Base-by-base conservation (phyloP, 2,113 vertebrate genomes). In the Hemiscyllium ocellatum region DNA sequence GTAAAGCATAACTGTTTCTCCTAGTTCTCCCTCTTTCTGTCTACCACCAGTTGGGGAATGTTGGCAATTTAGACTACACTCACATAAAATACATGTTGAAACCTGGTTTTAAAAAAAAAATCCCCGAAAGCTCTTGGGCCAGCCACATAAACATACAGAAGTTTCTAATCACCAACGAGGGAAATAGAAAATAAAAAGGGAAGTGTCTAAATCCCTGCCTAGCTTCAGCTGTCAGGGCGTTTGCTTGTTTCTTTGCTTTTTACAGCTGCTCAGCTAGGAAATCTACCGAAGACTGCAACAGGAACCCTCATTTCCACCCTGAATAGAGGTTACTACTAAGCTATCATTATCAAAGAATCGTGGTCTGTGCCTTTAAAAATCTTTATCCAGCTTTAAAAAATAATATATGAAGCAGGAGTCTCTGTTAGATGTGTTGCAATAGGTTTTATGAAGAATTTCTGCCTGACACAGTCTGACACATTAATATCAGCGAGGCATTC, bases 21-120 rank as follows among this genome's bases (percentile, higher is more conserved):
- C 56, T 90, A 69, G 26, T 12, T 37, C 37, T 50, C 52, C 47
- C 97, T 97, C 96, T 96, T 97, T 95, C 96, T 61, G n/a, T 96
- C 96, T 97, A 50, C 93, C 68, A 47, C 69, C 24, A 33, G 65
- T 95, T 72, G 68, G 94, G 69, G 42, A 95, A 95, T 95, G 87
- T 3, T 72, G 69, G 42, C 94, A n/a, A 33, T 50, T 95, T 52
- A 50, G 42, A 33, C 26, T 66, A 95, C 52, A 24, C 68, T 95
- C 68, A 72, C 94, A 76, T 95, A 95, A 50, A 95, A 52, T 95
- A 26, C 94, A 95, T 72, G 94, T 33, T 72, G 94, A 52, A 95
- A 95, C 72, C 68, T 95, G 50, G 24, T 70, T 61, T 68, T n/a
- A 13, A 94, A 95, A 2, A 72, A 87, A 94, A 94, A 68, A 68